Evolutionary conservation across 2,888 invertebrate species (phyloP), one percentile per base, ranked within the genome.

Genomic region (Spisula subtruncata): DNA sequence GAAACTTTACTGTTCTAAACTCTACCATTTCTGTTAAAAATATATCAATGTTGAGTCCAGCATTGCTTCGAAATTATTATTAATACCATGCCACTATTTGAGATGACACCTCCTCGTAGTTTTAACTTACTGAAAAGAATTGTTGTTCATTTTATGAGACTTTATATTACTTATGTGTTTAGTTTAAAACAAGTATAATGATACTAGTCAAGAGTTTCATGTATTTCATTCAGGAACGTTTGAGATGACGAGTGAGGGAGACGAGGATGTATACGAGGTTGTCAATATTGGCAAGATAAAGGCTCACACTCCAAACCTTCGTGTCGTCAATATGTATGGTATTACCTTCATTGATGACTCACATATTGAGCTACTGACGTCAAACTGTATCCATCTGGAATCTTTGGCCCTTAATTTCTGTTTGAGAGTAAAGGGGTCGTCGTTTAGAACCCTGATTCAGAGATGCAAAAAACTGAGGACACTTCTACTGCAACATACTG

Each of bases 231-330:
- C 93, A 97, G 97, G 97, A 71, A 97, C 97, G 6, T 97, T 97
- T 94, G 97, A 97, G 91, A 93, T 96, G 92, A 96, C 96, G 2
- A 96, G 99, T 96, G 99, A 99, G 96, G 99, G 99, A 95, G 99
- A 99, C 96, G 99, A 99, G 96, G 99, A 99, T 97, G 99, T 99
- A 94, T 96, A 96, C 92, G 96, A 97, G 93, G 96, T 96, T 16
- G 99, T 99, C 95, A 99, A 99, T 97, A 99, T 99, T 46, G 99
- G 99, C 97, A 99, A 99, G 96, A 97, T 99, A 87, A 99, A 99
- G 97, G 98, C 99, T 0, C 99, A 99, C 8, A 99, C 99, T 0
- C 99, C 99, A 0, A 99, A 99, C 97, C 97, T 99, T 91, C 97
- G 99, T 92, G 99, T 99, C 14, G 99, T 99, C 95, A 99, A 99